These are phyloP conservation scores for Hirudo medicinalis DNA, from an alignment of 1,140 invertebrate species.

Conservation along the genomic window DNA sequence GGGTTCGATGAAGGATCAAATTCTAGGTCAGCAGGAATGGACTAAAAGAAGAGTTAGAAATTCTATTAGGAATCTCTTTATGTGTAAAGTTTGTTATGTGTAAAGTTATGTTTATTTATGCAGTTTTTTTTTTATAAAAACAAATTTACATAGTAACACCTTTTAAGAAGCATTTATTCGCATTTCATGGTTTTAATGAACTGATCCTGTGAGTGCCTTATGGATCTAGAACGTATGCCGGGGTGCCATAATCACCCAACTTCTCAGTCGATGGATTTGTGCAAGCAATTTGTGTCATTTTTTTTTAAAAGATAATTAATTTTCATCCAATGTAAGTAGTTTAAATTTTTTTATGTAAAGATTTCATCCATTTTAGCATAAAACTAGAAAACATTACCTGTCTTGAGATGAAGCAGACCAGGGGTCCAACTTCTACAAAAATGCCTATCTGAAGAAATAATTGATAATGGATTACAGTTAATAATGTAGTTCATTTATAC, in stretches of 20 bases:
- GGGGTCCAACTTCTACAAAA: constrained; percentile 97
- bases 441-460: constrained; percentile 66
- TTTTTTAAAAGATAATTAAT: neutral
- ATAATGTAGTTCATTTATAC: too few relatives aligned
- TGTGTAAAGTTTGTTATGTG: too few relatives aligned
- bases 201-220: too few relatives aligned
- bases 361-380: neutral
- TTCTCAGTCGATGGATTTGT: neutral
- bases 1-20: constrained; percentile 95
- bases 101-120: too few relatives aligned
- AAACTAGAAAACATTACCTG: constrained; percentile 56
- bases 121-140: too few relatives aligned
- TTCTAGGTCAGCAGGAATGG: constrained; percentile 96
- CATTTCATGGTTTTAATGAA: too few relatives aligned
- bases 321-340: neutral
- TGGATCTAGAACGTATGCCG: too few relatives aligned
- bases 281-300: neutral
- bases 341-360: constrained; percentile 8
- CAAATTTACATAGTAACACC: too few relatives aligned
- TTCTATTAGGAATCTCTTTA: neutral
- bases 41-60: constrained; percentile 50
- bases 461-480: too few relatives aligned
- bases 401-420: constrained; percentile 96
- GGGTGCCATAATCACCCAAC: too few relatives aligned
- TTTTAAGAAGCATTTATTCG: too few relatives aligned